Base-by-base conservation (phyloP, 2,797 vertebrate species). In the Aldrovandia affinis region DNA sequence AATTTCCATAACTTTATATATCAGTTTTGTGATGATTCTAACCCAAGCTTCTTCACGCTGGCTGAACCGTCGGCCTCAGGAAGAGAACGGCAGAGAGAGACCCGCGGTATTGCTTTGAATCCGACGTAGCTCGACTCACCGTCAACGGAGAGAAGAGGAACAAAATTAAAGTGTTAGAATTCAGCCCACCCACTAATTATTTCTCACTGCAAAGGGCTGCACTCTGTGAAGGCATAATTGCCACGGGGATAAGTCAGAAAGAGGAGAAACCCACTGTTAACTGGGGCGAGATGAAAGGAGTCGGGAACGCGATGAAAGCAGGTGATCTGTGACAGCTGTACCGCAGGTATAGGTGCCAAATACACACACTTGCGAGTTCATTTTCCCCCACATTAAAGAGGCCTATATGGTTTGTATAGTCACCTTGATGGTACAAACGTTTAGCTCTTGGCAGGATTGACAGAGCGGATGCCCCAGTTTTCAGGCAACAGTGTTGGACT, bases 141-240 rank as follows among this genome's bases (percentile, higher is more conserved):
- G 8, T 75, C 36, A 75, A 75, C 25, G 70, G 25, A 75, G 70
- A 75, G 39, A 75, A 15, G 39, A 75, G 70, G 70, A 75, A 75
- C 20, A 20, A 44, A 75, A 75, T 75, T 75, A 75, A 75, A 75
- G 70, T 75, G 36, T 75, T 75, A 75, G 70, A 75, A 75, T 75
- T 75, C 70, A 75, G 70, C 70, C 70, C 15, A 75, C 70, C 70
- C 70, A 44, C 70, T 75, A 75, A 75, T 75, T 75, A 75, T 44
- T 44, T 44, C 39, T 18, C 65, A 52, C 50, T 2, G 15, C 33
- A 39, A 70, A 42, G 70, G 20, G 70, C 18, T 75, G 70, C 44
- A 75, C 39, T 42, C 39, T 39, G 22, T 44, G 70, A 44, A 75
- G 44, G 39, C 18, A n/a, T 75, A 75, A 75, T 75, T 75, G 22